Evolutionary conservation across 2,888 invertebrate genomes (phyloP), one percentile per base, ranked within the genome.

Genomic region (Marronus borbonicus): DNA sequence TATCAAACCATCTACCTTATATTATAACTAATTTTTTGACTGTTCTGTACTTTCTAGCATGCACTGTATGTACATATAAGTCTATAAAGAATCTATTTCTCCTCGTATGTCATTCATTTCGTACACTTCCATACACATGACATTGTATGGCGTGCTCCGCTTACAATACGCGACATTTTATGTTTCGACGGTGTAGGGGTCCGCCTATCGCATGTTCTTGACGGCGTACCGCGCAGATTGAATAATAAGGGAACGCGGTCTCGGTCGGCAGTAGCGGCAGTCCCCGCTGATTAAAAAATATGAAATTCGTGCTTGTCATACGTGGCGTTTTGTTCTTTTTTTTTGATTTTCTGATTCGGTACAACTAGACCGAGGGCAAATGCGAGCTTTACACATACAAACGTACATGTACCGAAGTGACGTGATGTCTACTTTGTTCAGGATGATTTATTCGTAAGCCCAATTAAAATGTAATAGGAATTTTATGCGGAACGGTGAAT

Each of bases 251-350:
- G 68, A 50, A 68, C 31, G 62, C 20, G 39, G 44, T 68, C 68
- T 68, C 68, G 50, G 50, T 68, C 50, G 28, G 68, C 24, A 68
- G 49, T 49, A 68, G 14, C 50, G 28, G 12, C 62, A 14, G 55
- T 55, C 55, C 68, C 50, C 68, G 50, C 72, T 58, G 72, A 72
- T 72, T 72, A 72, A 72, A 72, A 72, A 72, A 72, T 72, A 72
- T 58, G 70, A 72, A 72, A 72, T 72, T 72, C 72, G 72, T 72
- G 58, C 72, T 60, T 68, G 68, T 68, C 68, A 50, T 50, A 68
- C 62, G 62, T 62, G 31, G 12, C 68, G 24, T 68, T 50, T 44
- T 12, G 44, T 44, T 44, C 28, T 31, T 10, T 62, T 62, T 62
- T 10, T 62, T 62, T 62, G 31, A 2, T 62, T 28, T 44, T 44